Conservation (phyloP, 2,888 invertebrate genomes). For the Sphaeridia pumilis region DNA sequence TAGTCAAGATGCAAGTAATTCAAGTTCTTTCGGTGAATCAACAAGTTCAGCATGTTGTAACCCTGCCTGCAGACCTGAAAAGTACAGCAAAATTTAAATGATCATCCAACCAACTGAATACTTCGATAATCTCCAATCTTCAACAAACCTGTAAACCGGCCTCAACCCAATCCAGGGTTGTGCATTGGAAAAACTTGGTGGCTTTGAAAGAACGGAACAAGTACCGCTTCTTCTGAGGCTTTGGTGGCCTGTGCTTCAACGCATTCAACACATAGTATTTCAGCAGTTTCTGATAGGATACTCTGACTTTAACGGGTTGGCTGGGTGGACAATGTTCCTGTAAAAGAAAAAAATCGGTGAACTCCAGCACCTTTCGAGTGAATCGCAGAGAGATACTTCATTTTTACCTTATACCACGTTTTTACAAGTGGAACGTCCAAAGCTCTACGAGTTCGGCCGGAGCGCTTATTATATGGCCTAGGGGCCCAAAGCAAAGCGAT, state of each 20-base stretch:
- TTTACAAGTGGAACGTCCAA: constrained; percentile 96
- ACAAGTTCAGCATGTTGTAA: constrained; percentile 97
- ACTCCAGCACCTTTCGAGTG: too few species aligned
- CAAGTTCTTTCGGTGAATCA: constrained; percentile 97
- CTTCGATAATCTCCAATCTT: not conserved
- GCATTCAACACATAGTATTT: constrained; percentile 98
- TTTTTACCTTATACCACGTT: constrained; percentile 68
- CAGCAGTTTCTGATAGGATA: constrained; percentile 95
- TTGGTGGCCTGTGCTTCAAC: constrained; percentile 91
- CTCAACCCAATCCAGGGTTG: constrained; percentile 99
- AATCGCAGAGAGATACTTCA: too few species aligned
- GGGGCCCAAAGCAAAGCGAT: constrained; percentile 96
- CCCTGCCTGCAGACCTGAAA: constrained; percentile 77
- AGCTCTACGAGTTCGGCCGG: constrained; percentile 83
- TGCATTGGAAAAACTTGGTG: constrained; percentile 99
- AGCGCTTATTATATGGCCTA: constrained; percentile 91
- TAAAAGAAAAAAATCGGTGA: too few species aligned
- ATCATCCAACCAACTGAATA: not conserved
- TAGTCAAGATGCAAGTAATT: constrained; percentile 99
- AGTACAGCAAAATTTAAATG: constrained; percentile 8
- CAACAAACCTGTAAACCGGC: constrained; percentile 72
- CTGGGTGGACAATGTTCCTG: constrained; percentile 81
- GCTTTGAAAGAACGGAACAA: constrained; percentile 98
- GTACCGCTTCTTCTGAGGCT: constrained; percentile 92
- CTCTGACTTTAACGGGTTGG: constrained; percentile 96